Percentiles rank a stretch among this genome's conserved stretches.
These are phyloP conservation scores for Piezodorus guildinii DNA, from an alignment of 1,140 invertebrate genomes.

Conservation along the genomic window DNA sequence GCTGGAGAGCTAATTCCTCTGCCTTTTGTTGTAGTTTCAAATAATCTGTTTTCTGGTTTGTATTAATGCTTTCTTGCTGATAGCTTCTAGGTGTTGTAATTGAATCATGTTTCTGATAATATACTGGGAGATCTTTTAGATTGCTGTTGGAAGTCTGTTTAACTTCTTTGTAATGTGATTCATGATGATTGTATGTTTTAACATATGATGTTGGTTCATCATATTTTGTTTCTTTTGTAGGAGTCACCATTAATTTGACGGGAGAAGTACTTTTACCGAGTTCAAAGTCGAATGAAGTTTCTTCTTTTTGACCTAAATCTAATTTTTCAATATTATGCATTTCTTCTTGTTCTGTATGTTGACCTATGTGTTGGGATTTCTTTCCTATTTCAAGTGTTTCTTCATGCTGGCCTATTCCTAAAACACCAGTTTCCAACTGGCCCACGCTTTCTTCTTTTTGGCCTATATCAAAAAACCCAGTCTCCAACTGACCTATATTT, in stretches of 20 bases:
- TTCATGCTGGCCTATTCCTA: constrained; percentile 31
- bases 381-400: constrained; percentile 29
- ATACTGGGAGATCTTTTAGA: too few species aligned
- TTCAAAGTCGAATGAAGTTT: not conserved
- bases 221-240: not conserved
- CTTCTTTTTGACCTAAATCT: not conserved
- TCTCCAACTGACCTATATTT: not conserved
- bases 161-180: too few species aligned
- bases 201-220: not conserved
- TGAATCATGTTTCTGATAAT: too few species aligned
- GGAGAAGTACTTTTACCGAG: not conserved
- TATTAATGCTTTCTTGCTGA: not conserved
- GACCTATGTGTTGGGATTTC: constrained; percentile 30
- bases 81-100: not conserved
- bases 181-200: too few species aligned
- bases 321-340: constrained; percentile 5
- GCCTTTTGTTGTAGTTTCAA: not conserved
- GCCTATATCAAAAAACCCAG: not conserved
- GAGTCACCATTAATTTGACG: too few species aligned
- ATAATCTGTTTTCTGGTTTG: not conserved
- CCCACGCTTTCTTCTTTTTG: constrained; percentile 17
- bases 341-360: constrained; percentile 20
- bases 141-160: too few species aligned
- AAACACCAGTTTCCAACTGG: constrained; percentile 8
- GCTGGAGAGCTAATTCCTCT: not conserved